Evolutionary conservation across 2,113 vertebrate species (phyloP), one percentile per base, ranked within the genome.

Genomic region (Glaucidium brasilianum): DNA sequence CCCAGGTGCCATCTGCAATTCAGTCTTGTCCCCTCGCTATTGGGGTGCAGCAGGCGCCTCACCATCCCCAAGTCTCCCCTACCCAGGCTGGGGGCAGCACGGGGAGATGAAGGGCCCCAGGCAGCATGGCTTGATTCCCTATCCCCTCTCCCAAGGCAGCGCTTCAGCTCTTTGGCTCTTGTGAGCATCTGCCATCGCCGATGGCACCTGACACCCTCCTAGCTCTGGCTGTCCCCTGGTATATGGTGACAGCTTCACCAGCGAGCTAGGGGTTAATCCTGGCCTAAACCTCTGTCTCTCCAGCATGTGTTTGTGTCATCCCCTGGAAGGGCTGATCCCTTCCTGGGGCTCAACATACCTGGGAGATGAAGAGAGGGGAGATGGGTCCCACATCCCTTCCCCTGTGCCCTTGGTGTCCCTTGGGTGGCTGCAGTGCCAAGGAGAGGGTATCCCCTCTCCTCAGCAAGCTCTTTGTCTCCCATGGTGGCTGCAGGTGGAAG

Each of bases 1-100:
- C 71, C 66, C 14, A 34, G 21, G 35, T 41, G 58, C 75, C 76
- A 52, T 8, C 37, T 43, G 47, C 58, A 17, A 1, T 60, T 60
- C 0, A 0, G 5, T 14, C 55, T 45, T 34, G 55, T 87, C 30
- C 30, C 39, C 8, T 82, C 5, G 0, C 23, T 68, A 1, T 3
- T 0, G 5, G 76, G 56, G 52, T 50, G 47, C 63, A 56, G 59
- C 6, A 4, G n/a, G 45, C 5, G 2, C 56, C 50, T 63, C 1
- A 1, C 21, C 6, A 5, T 78, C 47, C 26, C 52, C 4, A 17
- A 45, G 5, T 7, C 5, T 11, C 23, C 17, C 23, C 9, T 2
- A 5, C 20, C 23, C 1, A 0, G 78, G 60, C 43, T 29, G 21
- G 21, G 29, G 39, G 17, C 10, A 15, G 16, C 4, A 0, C 3